These are phyloP conservation scores for Xanthostigma xanthostigma DNA, from an alignment of 2,888 invertebrate genomes.

Conservation along the genomic window DNA sequence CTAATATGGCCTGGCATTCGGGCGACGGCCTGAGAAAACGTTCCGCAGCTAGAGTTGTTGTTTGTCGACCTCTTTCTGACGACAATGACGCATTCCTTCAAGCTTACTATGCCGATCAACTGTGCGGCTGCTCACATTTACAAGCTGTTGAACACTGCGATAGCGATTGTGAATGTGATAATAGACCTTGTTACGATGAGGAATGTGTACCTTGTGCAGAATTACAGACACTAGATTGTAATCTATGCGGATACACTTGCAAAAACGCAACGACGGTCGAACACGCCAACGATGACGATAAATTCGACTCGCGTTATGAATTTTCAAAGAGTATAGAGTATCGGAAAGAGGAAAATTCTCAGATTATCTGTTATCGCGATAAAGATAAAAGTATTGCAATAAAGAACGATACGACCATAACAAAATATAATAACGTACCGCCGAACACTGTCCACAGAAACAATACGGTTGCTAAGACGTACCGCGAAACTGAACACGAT, in stretches of 20 bases:
- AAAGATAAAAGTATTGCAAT: conserved; percentile 23
- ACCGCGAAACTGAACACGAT: conserved; percentile 17
- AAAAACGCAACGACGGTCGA: no score
- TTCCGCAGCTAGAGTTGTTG: no score
- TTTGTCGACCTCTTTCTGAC: background rate
- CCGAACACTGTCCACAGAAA: conserved; percentile 13
- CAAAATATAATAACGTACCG: conserved; percentile 23
- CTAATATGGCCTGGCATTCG: no score
- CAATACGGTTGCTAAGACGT: conserved; percentile 22
- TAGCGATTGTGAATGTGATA: no score
- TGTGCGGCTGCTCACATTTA: conserved; percentile 7
- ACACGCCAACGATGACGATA: no score
- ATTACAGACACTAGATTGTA: no score
- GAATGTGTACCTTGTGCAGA: no score
- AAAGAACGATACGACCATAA: conserved; percentile 23
- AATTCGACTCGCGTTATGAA: background rate
- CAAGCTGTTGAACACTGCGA: no score
- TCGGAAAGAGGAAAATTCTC: conserved; percentile 26
- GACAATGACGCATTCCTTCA: conserved; percentile 14
- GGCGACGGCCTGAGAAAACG: no score
- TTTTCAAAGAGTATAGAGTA: conserved; percentile 15
- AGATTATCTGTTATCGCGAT: conserved; percentile 26
- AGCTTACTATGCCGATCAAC: conserved; percentile 18
- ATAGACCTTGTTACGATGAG: no score
- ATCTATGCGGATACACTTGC: no score